A percentile compares a stretch with the other conserved stretches of the same genome.
These are phyloP conservation scores for Chromobotia macracanthus DNA, from an alignment of 2,797 vertebrate genomes.

Conservation along the genomic window DNA sequence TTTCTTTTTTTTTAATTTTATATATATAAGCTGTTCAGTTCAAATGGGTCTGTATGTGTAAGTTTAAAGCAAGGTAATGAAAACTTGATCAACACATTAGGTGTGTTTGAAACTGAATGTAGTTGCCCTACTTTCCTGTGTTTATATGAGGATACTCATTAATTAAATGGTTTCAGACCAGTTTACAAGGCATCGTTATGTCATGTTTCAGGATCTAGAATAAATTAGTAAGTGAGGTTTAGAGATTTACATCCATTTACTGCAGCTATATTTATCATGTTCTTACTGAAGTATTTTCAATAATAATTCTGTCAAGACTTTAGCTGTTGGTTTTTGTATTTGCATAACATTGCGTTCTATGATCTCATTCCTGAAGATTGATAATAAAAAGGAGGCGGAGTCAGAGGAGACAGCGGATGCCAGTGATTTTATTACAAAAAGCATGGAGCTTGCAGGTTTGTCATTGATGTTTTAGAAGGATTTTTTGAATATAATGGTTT, in stretches of 20 bases:
- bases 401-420: background rate
- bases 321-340: background rate
- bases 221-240: no score
- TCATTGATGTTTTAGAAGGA: background rate
- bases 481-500: background rate
- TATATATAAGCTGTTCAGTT: no score
- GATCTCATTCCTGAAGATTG: slow-evolving; percentile 16
- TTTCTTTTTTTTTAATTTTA: background rate
- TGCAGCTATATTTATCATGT: background rate
- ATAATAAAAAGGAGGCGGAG: slow-evolving; percentile 32
- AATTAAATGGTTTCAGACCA: no score
- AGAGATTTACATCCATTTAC: no score
- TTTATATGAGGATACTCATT: no score
- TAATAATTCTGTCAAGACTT: background rate
- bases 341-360: background rate
- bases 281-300: background rate
- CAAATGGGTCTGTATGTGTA: no score
- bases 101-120: no score
- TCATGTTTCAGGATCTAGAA: no score
- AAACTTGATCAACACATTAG: no score
- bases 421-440: slow-evolving; percentile 67
- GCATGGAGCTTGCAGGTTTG: slow-evolving; percentile 74
- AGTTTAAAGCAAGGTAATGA: no score
- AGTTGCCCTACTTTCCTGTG: no score
- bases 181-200: no score